Base-by-base conservation (phyloP, 2,888 invertebrate species). In the Synanthedon formicaeformis region DNA sequence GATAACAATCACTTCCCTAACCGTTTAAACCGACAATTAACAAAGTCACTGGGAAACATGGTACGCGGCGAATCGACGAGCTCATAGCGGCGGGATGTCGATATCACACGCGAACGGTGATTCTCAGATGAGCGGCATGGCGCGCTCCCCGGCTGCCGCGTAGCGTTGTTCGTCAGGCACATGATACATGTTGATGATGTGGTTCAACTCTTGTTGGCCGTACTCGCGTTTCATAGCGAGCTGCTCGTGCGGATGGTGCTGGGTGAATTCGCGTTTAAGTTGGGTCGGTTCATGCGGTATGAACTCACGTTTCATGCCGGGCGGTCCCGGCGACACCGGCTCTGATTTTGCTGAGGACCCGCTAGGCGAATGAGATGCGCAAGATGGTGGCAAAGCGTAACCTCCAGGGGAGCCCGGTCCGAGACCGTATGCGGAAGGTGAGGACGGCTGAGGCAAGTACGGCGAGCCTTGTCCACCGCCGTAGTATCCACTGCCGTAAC, bases 271-370 rank as follows among this genome's bases (percentile, higher is more conserved):
- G 79, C 90, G 79, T 75, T 90, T 85, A 75, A 89, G 65, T 78
- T 89, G 81, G 73, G 82, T 64, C 45, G 75, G 69, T 68, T 90
- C 89, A 68, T 90, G 90, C 41, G 77, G 56, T 53, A 73, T 78
- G 67, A 78, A 89, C 71, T 89, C 89, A 58, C 89, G 83, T 65
- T 89, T 89, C 81, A 84, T 78, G 64, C 66, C 89, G 71, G 86
- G 90, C 81, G 89, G 94, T 82, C 88, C 92, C 51, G 95, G 94
- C 53, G 95, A 94, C 66, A 95, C 94, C 40, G 95, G 94, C 80
- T 96, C 96, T 52, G 95, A 95, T 78, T 96, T 96, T 73, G 95
- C 94, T 74, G 94, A 95, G 59, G 94, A 94, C 63, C 94, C 95
- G 75, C 94, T 94, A 52, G 95, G 95, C 68, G 94, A 94, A 81